These are phyloP conservation scores for Zophobas atratus DNA, from an alignment of 1,140 invertebrate genomes.

Conservation along the genomic window DNA sequence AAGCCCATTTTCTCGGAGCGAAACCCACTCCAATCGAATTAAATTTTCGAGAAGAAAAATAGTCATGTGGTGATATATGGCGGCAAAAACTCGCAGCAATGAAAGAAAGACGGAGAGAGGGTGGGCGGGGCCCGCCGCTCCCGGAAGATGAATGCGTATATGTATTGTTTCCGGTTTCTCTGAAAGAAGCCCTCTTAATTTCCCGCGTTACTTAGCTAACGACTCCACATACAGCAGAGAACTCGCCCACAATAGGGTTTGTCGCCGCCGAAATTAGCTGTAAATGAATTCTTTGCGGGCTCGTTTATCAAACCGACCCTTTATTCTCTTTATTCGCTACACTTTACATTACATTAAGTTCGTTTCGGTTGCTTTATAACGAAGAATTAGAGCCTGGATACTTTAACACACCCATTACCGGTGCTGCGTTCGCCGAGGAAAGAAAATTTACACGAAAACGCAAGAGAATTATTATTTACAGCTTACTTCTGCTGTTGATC, in stretches of 20 bases:
- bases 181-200: constrained; percentile 68
- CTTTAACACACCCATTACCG: constrained; percentile 40
- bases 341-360: constrained; percentile 50
- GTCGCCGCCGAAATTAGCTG: constrained; percentile 65
- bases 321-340: constrained; percentile 57
- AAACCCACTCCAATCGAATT: not conserved
- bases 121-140: constrained; percentile 18
- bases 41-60: constrained; percentile 51
- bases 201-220: constrained; percentile 67
- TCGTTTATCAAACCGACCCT: constrained; percentile 64
- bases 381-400: constrained; percentile 40
- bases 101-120: constrained; percentile 19
- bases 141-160: constrained; percentile 68
- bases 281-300: constrained; percentile 65
- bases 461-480: too few relatives aligned
- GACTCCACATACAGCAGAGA: constrained; percentile 59
- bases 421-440: constrained; percentile 15
- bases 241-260: constrained; percentile 62
- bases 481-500: not conserved
- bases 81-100: constrained; percentile 54
- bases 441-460: too few relatives aligned
- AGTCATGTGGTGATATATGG: constrained; percentile 58
- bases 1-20: not conserved
- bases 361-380: constrained; percentile 49
- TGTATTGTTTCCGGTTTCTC: constrained; percentile 67